Conservation (phyloP, 2,113 vertebrate genomes). For the Toxostoma redivivum region DNA sequence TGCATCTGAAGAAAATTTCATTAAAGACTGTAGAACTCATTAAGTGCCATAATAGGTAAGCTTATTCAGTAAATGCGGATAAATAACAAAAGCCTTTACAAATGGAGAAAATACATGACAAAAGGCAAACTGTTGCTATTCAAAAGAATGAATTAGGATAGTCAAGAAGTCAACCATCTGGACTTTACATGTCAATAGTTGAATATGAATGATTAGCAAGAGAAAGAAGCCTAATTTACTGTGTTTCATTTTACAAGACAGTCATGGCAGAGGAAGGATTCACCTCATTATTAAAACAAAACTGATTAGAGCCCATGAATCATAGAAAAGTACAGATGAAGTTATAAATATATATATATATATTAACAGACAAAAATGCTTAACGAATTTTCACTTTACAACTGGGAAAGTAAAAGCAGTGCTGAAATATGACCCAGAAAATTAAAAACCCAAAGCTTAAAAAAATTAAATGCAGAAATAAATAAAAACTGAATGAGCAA, state of each 20-base stretch:
- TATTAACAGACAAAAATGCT: not conserved
- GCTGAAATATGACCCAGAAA: not conserved
- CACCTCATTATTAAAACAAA: not conserved
- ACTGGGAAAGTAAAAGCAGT: not conserved
- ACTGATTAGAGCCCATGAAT: not conserved
- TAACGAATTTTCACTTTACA: not conserved
- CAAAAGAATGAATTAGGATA: slow-evolving; percentile 11
- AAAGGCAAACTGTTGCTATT: not conserved
- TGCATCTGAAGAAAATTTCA: not conserved
- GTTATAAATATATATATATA: not conserved
- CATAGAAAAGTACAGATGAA: not conserved
- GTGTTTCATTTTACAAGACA: not conserved
- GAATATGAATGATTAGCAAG: not conserved
- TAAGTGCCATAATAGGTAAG: not conserved
- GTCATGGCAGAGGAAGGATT: not conserved
- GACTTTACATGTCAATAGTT: not conserved
- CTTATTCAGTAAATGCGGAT: slow-evolving; percentile 20
- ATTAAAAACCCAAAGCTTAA: not conserved
- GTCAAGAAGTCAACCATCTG: slow-evolving; percentile 18
- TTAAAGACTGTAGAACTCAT: not conserved
- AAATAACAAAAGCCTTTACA: slow-evolving; percentile 42
- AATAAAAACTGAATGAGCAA: not conserved
- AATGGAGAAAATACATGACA: slow-evolving; percentile 26
- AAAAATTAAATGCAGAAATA: not conserved
- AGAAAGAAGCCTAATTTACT: not conserved